Evolutionary conservation across 2,113 vertebrate species (phyloP), one percentile per base, ranked within the genome.

Genomic region (Leptodactylus fuscus): DNA sequence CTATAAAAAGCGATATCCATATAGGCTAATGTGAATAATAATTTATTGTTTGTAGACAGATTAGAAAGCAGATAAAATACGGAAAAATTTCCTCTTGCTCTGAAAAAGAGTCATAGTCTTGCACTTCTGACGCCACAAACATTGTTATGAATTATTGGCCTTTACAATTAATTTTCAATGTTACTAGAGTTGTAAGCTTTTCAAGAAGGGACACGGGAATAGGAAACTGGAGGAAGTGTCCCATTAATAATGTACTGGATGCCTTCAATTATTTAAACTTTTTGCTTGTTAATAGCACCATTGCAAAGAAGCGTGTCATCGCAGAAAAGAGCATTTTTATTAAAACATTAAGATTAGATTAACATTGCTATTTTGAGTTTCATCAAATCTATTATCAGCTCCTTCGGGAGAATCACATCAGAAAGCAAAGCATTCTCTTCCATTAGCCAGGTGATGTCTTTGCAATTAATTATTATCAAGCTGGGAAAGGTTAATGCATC

Each of bases 391-490:
- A 27, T 46, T 44, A 38, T 46, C 10, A 74, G 11, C 15, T n/a
- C 69, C 38, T 46, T n/a, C 5, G 70, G 41, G n/a, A 74, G 44
- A 46, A 46, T n/a, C 22, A 74, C 41, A 74, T 15, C 9, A 74
- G n/a, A 24, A 1, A 24, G 34, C n/a, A 74, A 74, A 74, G 24
- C 11, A 74, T 74, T 74, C 0, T 74, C 41, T 74, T 46, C 70
- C n/a, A 74, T 74, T 74, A 15, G 24, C 41, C 46, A 74, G 38
- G 41, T 74, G n/a, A 74, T 24, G 48, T 74, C 11, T 74, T 74
- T 46, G 70, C 70, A 74, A 48, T 74, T 74, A 74, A 27, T 41
- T 44, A 74, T 46, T 74, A 48, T 74, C 70, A 74, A 27, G 41
- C 70, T 46, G 41, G 38, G 70, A 74, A 46, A 74, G 70, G 38